Conservation (phyloP, 2,113 vertebrate genomes). For the Cololabis saira region DNA sequence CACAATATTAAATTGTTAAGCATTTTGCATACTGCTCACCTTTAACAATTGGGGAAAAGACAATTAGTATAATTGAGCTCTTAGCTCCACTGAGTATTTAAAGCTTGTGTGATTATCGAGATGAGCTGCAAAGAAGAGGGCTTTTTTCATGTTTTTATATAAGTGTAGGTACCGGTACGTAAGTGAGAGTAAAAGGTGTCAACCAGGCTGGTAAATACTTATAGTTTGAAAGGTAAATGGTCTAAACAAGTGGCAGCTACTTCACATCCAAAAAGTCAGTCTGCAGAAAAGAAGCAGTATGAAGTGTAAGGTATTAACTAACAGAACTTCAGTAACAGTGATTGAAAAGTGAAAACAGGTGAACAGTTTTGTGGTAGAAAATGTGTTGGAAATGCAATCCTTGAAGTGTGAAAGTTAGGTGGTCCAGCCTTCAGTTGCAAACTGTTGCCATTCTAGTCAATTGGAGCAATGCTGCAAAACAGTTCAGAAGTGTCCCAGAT, state of each 20-base stretch:
- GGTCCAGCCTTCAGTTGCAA: no score
- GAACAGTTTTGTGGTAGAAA: no score
- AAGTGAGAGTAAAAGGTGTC: conserved; percentile 14
- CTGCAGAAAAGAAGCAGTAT: conserved; percentile 9
- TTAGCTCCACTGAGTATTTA: conserved; percentile 31
- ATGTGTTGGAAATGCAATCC: no score
- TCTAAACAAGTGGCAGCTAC: conserved; percentile 8
- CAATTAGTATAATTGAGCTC: conserved; percentile 55
- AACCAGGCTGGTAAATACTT: conserved; percentile 19
- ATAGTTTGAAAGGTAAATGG: conserved; percentile 40
- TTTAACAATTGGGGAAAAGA: conserved; percentile 28
- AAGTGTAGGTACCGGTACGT: conserved; percentile 13
- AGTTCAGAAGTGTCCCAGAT: no score
- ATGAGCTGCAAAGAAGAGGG: conserved; percentile 12
- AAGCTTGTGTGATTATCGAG: conserved; percentile 49
- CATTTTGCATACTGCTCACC: conserved; percentile 44
- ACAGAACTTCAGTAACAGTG: neutral
- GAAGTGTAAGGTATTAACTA: no score
- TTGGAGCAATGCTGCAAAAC: no score
- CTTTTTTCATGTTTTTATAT: conserved; percentile 19
- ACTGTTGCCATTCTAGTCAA: no score
- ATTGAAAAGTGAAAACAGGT: neutral
- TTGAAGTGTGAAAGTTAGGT: no score
- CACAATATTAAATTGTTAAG: conserved; percentile 37
- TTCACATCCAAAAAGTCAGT: conserved; percentile 11